Conservation (phyloP, 2,888 invertebrate genomes). For the Lasius platythorax region DNA sequence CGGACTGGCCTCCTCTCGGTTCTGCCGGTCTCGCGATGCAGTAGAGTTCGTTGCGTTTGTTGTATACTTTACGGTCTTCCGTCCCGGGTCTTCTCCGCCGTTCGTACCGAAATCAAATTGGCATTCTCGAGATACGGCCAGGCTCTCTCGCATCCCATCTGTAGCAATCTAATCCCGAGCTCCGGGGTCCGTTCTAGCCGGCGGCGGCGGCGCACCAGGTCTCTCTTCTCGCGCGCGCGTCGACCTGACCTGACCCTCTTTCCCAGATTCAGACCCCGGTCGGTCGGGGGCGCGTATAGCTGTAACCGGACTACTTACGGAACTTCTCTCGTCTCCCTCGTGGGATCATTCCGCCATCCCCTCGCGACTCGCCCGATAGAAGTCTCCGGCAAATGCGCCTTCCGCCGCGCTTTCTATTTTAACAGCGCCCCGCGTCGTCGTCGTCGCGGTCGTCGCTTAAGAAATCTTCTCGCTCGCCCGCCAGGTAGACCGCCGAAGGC, state of each 20-base stretch:
- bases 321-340: slow-evolving; percentile 80
- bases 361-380: slow-evolving; percentile 16
- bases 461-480: slow-evolving; percentile 45
- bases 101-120: slow-evolving; percentile 80
- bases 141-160: slow-evolving; percentile 81
- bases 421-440: slow-evolving; percentile 23
- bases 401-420: slow-evolving; percentile 45
- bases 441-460: slow-evolving; percentile 45
- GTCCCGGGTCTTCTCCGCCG: slow-evolving; percentile 65
- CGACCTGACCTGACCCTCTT: slow-evolving; percentile 46
- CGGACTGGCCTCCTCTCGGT: not conserved
- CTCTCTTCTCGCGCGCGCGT: slow-evolving; percentile 47
- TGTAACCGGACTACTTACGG: slow-evolving; percentile 71
- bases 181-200: slow-evolving; percentile 15
- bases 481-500: slow-evolving; percentile 26
- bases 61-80: slow-evolving; percentile 75
- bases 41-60: slow-evolving; percentile 71
- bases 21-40: slow-evolving; percentile 27
- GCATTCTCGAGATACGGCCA: slow-evolving; percentile 79
- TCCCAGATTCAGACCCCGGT: slow-evolving; percentile 51
- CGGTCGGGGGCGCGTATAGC: slow-evolving; percentile 41
- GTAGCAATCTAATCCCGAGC: slow-evolving; percentile 81
- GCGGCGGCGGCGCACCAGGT: slow-evolving; percentile 19
- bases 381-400: slow-evolving; percentile 27
- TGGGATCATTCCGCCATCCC: slow-evolving; percentile 77